Evolutionary conservation across 1,140 invertebrate genomes (phyloP), one percentile per base, ranked within the genome.

Genomic region (Cryptotermes secundus): DNA sequence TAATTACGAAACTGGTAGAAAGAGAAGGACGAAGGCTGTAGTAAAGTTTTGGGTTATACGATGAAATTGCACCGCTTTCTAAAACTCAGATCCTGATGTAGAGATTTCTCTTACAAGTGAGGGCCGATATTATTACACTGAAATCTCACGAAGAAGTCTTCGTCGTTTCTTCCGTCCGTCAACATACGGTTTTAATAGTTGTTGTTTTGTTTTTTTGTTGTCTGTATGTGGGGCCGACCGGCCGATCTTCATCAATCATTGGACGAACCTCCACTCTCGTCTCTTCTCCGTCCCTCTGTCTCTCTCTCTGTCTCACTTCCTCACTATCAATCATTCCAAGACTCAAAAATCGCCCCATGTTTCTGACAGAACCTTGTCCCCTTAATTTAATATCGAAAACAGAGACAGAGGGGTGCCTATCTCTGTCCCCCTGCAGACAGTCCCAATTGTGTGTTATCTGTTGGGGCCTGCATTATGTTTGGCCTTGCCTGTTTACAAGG

Each of bases 281-380:
- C 45, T 16, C 45, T 49, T 36, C 42, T 79, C 82, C 53, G 79
- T 22, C 19, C 38, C 42, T 82, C 81, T 81, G 38, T 85, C 85
- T 49, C 84, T 86, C 82, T 84, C 87, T 86, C 85, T 81, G 42
- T 83, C 86, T 83, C 83, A 79, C 87, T 85, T 81, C 79, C 86
- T 85, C 84, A 85, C 84, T 88, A 89, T 89, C 89, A 90, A 89
- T 89, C 89, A 88, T 89, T 31, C 59, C 16, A n/a, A 16, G 59
- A 72, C 59, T 72, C 59, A 72, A 72, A 72, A 72, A 72, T 72
- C 59, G 59, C 59, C 59, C 59, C 59, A 9, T 72, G 59, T 72
- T 72, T 72, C 59, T 72, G 59, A 72, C 59, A 72, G 59, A 72
- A 72, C 59, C 26, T 72, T 72, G 59, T 72, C 59, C 59, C 59